Conservation (phyloP, 2,113 vertebrate species). For the Talpa occidentalis region DNA sequence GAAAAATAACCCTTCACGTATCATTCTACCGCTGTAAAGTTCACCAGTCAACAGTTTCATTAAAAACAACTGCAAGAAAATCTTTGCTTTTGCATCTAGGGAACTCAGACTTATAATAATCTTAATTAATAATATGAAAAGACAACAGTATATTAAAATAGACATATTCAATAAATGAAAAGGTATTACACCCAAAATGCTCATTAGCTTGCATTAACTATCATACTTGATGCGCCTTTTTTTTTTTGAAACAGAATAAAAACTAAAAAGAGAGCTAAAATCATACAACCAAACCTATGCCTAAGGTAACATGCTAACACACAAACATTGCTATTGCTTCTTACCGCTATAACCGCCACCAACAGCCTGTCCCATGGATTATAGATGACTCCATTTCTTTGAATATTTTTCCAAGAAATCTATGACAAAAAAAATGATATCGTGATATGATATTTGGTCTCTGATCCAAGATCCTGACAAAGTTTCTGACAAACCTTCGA, state of each 20-base stretch:
- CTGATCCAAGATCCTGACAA: neutral
- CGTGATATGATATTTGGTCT: neutral
- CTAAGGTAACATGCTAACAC: neutral
- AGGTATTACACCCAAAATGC: neutral
- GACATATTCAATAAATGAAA: neutral
- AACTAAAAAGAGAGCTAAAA: constrained; percentile 11
- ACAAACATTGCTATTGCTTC: constrained; percentile 62
- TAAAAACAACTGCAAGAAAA: constrained; percentile 17
- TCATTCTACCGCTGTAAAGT: neutral
- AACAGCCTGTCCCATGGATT: constrained; percentile 91
- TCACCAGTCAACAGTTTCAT: neutral
- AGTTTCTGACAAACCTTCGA: neutral
- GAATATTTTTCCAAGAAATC: constrained; percentile 88
- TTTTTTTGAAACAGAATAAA: neutral
- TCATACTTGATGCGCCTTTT: neutral
- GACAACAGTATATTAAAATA: neutral
- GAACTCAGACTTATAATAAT: neutral
- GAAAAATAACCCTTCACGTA: neutral
- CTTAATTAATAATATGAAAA: neutral
- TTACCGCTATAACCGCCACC: constrained; percentile 91
- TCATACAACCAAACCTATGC: neutral
- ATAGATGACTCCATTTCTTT: constrained; percentile 80
- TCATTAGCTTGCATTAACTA: neutral
- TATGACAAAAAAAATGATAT: constrained; percentile 38
- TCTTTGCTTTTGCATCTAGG: neutral